Evolutionary conservation across 2,797 vertebrate genomes (phyloP), one percentile per base, ranked within the genome.

Genomic region (Chelon labrosus): DNA sequence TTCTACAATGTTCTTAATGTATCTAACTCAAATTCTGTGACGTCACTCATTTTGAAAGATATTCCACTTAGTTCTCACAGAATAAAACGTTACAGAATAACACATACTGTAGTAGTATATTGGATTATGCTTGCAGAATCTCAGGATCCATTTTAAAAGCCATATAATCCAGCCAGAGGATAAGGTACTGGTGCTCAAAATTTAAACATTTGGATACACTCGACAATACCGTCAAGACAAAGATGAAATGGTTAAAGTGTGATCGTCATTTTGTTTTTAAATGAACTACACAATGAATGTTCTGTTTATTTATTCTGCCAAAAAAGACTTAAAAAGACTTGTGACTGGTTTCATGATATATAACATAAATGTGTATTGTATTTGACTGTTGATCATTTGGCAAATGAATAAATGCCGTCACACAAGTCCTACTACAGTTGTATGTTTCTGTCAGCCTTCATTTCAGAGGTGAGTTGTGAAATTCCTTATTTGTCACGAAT

Each of bases 391-490:
- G 78, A 88, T 85, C 75, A 76, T 88, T 80, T 46, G 65, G 47
- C 58, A 60, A 73, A 67, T 87, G 65, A 95, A 94, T 94, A 94
- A 95, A 95, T 84, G 41, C 75, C 73, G 69, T 70, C 79, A 75
- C 83, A 85, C 80, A 89, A 91, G 79, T 83, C 37, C 44, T 63
- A 13, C 49, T 78, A 70, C 63, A 67, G 46, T 72, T 55, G 63
- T 84, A 56, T 86, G 4, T 73, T 38, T 88, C 41, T 80, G 56
- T 81, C 51, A 59, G 44, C 55, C 13, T 50, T 0, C 39, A 73
- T 67, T 73, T 6, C 42, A 50, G 52, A 71, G 67, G 64, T 61
- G 65, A 81, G 68, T 75, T 59, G 46, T 37, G 12, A 38, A 44
- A 68, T 62, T 59, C 53, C 39, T 79, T 35, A 10, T 53, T 72